phyloP scores from a whole-genome alignment of 2,888 invertebrate genomes.

The Nemoura dubitans region DNA sequence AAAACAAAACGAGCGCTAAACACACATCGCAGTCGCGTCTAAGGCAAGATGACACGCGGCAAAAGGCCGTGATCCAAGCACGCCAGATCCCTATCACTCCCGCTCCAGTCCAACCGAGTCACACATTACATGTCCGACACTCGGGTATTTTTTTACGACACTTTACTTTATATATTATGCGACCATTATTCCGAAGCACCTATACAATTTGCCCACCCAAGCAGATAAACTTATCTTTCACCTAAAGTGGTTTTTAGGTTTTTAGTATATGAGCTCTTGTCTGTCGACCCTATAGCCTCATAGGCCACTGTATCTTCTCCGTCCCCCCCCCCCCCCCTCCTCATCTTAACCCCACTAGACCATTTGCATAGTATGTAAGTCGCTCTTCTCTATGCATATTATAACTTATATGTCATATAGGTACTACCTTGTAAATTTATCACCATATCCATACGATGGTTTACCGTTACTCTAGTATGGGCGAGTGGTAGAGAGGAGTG shows the following conservation, averaged over 20 bases:
- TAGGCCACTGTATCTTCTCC: neutral
- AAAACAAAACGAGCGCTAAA: too few relatives aligned
- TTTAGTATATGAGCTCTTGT: neutral
- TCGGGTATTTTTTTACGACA: neutral
- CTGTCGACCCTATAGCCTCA: neutral
- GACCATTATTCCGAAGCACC: neutral
- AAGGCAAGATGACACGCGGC: neutral
- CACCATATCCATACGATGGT: constrained; percentile 29
- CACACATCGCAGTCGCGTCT: neutral
- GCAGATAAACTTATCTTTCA: neutral
- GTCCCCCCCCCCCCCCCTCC: neutral
- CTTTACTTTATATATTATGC: constrained; percentile 7
- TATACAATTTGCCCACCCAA: constrained; percentile 3
- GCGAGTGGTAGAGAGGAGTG: neutral
- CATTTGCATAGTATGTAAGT: constrained; percentile 25
- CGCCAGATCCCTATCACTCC: neutral
- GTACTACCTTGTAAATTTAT: constrained; percentile 43
- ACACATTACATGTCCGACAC: neutral
- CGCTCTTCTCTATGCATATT: constrained; percentile 33
- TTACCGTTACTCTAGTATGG: neutral
- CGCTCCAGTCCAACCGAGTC: neutral
- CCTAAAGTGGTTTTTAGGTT: neutral
- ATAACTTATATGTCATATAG: constrained; percentile 43
- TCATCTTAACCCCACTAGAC: neutral
- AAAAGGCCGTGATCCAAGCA: neutral